Evolutionary conservation across 2,113 vertebrate genomes (phyloP), one percentile per base, ranked within the genome.

Genomic region (Lucifuga dentata): DNA sequence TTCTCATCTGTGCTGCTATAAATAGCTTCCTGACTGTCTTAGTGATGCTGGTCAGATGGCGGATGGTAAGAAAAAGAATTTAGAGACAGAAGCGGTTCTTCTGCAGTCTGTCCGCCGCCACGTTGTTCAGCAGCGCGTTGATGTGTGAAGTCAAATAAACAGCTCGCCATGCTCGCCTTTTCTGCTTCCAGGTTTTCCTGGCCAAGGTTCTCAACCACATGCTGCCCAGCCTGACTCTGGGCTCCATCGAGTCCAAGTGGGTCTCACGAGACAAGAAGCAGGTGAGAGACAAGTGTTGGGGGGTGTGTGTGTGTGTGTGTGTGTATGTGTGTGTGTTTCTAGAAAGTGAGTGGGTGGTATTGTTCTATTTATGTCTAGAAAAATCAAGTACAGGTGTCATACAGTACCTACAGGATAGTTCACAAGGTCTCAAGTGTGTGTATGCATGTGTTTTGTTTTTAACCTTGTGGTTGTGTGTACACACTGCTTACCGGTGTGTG

Each of bases 121-220:
- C n/a, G 39, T 46, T 58, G 13, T 20, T 64, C 24, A 16, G 32
- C 39, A 36, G 51, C 12, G 24, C 49, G 67, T 55, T 68, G 29
- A 13, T 43, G 24, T 72, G 17, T 63, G 33, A 63, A 83, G 68
- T 64, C 52, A 64, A 51, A 50, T 59, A 11, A 39, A 33, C 45
- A 1, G 11, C 20, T 44, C 11, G 5, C 5, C 16, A n/a, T 44
- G 10, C 23, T 48, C 48, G 63, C 9, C 44, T 52, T 29, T 40
- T 71, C 40, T 61, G 39, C 84, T 80, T 73, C 74, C 80, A 99
- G 98, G 91, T 99, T 85, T 95, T 98, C 29, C 52, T 96, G 38
- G 96, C 95, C 0, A 98, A 96, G 91, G 72, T 98, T 20, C 89
- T 98, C 76, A 96, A 94, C 87, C 89, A 96, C 1, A 81, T 99